Conservation (phyloP, 2,888 invertebrate genomes). For the Stenoptilia bipunctidactyla region DNA sequence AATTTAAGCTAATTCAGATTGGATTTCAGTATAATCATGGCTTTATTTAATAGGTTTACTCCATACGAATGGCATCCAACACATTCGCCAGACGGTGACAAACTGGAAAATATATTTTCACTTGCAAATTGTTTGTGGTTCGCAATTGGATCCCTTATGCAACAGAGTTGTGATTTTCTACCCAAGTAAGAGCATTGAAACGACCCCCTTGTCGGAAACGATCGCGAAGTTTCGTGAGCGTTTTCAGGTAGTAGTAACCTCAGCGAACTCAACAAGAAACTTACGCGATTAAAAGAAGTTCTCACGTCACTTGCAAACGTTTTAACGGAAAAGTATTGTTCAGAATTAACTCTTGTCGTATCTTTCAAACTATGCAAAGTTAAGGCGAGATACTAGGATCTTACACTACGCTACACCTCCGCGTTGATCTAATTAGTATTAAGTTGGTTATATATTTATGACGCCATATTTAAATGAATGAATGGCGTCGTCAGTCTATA, state of each 20-base stretch:
- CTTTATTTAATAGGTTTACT: constrained; percentile 78
- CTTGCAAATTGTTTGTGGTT: constrained; percentile 97
- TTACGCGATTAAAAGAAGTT: constrained; percentile 17
- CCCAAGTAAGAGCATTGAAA: constrained; percentile 82
- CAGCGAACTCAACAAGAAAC: constrained; percentile 52
- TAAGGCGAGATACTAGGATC: background rate
- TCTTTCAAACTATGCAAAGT: too few species aligned
- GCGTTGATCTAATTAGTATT: background rate
- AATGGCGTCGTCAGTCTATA: background rate
- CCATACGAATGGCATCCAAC: constrained; percentile 97
- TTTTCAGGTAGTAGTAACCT: constrained; percentile 39
- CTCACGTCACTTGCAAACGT: constrained; percentile 25
- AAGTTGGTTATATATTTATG: background rate
- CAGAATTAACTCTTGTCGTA: too few species aligned
- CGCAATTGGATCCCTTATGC: constrained; percentile 94
- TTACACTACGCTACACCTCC: background rate
- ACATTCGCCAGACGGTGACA: constrained; percentile 85
- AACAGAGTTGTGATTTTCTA: constrained; percentile 95
- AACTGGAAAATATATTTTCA: constrained; percentile 94
- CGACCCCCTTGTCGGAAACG: constrained; percentile 22
- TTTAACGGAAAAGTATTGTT: constrained; percentile 13
- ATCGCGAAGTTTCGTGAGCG: constrained; percentile 14
- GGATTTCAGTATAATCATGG: too few species aligned
- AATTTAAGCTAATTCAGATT: too few species aligned
- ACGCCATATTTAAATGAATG: background rate